A percentile compares a stretch with the other conserved stretches of the same genome.
Conservation (phyloP, 2,113 vertebrate species). For the Lasiurus borealis region DNA sequence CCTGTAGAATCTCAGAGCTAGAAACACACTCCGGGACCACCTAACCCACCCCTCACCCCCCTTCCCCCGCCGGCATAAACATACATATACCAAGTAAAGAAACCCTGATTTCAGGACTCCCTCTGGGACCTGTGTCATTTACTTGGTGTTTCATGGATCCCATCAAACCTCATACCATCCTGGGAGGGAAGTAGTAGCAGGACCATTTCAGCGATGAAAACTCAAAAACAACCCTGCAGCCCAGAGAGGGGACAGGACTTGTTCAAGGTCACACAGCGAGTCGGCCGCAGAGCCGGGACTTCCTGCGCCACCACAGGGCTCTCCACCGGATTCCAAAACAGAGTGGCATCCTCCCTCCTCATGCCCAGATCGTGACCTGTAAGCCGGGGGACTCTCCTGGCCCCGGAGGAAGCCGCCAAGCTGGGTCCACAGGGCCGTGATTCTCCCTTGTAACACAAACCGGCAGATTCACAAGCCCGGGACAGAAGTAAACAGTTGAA, state of each 20-base stretch:
- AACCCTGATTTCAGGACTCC: background rate
- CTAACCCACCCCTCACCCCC: too few relatives aligned
- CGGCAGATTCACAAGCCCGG: constrained; percentile 59
- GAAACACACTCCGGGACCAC: background rate
- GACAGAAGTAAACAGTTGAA: constrained; percentile 82
- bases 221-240: background rate
- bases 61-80: fast-evolving
- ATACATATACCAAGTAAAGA: background rate
- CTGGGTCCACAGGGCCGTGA: constrained; percentile 29
- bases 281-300: background rate
- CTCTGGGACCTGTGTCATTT: background rate
- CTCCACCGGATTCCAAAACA: background rate
- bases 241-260: background rate
- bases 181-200: background rate
- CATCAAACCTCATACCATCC: background rate
- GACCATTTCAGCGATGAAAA: background rate
- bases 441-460: constrained; percentile 72
- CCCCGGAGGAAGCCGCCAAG: constrained; percentile 34
- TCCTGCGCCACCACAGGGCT: background rate
- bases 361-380: background rate
- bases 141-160: background rate
- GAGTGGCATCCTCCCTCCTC: background rate
- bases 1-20: background rate
- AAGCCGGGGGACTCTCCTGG: background rate
- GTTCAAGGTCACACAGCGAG: background rate